Evolutionary conservation across 2,113 vertebrate genomes (phyloP), one percentile per base, ranked within the genome.

Genomic region (Agapornis roseicollis): DNA sequence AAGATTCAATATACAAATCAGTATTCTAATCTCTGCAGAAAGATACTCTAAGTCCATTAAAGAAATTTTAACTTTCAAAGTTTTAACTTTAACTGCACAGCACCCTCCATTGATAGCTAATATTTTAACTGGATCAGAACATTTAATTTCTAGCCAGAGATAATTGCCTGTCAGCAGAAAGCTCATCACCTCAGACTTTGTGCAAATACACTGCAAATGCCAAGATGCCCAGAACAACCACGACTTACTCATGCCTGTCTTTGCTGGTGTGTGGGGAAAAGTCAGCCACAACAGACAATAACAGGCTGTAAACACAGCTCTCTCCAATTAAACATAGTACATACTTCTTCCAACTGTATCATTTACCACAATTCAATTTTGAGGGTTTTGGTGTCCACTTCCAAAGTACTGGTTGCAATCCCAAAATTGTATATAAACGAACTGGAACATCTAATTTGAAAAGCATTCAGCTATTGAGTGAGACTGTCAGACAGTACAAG

Each of bases 361-460:
- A 73, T 66, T 89, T 85, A 90, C 95, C 84, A 86, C 89, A 80
- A 11, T 41, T 85, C 79, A n/a, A 69, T 72, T 92, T 44, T 3
- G 55, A 80, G 58, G 68, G 11, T 22, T 91, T 93, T 78, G 64
- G 81, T 83, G 58, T 84, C 85, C 49, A 60, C 74, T 88, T 88
- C 76, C 66, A 94, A 96, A 96, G 84, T 42, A 70, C 88, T n/a
- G 58, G 77, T 39, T 90, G 71, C 74, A 77, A 84, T 73, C n/a
- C 72, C 73, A 63, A 88, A 95, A 91, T 33, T 68, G 61, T 49
- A 23, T 16, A 31, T 80, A 44, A 88, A 65, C 79, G 88, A 72
- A 44, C 33, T 64, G 69, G 60, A 88, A 82, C 69, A 61, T 89
- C 47, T 88, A n/a, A 81, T 88, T 49, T 91, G 68, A 81, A 89